phyloP scores from a whole-genome alignment of 2,888 invertebrate species.

The Chloromyia formosa region DNA sequence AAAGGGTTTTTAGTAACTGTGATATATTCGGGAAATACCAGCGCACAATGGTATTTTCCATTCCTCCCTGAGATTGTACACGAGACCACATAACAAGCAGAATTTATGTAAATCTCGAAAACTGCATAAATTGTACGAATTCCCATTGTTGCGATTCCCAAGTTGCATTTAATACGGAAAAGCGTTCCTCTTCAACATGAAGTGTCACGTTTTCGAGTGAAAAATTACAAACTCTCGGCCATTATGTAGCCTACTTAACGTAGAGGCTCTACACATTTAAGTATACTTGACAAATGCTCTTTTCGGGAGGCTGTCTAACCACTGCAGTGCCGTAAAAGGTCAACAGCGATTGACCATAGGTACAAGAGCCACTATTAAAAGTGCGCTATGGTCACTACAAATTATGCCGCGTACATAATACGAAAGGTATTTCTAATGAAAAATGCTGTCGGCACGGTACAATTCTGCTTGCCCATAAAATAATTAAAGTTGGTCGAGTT shows the following conservation, averaged over 20 bases:
- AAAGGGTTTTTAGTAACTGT: too few species aligned
- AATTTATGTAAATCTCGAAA: neutral
- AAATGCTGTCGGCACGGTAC: neutral
- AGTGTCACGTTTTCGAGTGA: neutral
- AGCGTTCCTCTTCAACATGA: neutral
- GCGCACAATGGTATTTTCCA: too few species aligned
- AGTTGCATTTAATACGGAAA: neutral
- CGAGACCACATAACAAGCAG: too few species aligned
- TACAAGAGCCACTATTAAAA: neutral
- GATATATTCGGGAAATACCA: too few species aligned
- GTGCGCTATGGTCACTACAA: neutral
- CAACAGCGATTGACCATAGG: slow-evolving; percentile 22
- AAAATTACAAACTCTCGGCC: neutral
- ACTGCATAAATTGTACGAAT: neutral
- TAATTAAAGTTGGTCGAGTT: neutral
- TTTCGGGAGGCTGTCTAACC: neutral
- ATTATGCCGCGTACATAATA: too few species aligned
- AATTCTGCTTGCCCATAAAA: neutral
- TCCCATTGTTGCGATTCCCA: neutral
- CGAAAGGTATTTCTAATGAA: neutral
- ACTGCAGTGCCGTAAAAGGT: slow-evolving; percentile 10
- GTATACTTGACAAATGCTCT: neutral
- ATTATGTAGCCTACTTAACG: neutral
- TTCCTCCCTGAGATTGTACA: too few species aligned
- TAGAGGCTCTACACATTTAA: neutral